A percentile compares a stretch with the other conserved stretches of the same genome.
phyloP scores from a whole-genome alignment of 2,113 vertebrate species.

The Gallinago media region DNA sequence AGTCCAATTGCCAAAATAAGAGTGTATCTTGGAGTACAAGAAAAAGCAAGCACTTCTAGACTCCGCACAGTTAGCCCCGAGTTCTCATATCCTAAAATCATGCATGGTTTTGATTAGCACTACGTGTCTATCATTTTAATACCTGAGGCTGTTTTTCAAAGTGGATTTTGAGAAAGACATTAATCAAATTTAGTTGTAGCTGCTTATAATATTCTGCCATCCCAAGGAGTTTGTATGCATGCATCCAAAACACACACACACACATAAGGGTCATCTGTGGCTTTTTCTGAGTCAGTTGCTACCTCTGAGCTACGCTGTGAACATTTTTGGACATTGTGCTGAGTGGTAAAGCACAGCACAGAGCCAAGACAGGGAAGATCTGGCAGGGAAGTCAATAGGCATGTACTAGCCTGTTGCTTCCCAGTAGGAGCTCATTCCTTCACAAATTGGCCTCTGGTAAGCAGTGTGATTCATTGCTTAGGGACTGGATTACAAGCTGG shows the following conservation, averaged over 20 bases:
- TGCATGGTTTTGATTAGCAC: neutral
- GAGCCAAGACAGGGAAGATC: constrained; percentile 18
- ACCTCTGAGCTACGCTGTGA: neutral
- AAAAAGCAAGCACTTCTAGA: neutral
- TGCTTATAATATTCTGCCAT: neutral
- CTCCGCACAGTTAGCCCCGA: neutral
- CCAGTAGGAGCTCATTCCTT: constrained; percentile 54
- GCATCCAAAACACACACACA: neutral
- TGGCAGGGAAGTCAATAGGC: constrained; percentile 48
- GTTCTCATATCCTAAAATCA: neutral
- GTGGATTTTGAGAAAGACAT: constrained; percentile 6
- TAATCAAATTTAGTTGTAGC: constrained; percentile 7
- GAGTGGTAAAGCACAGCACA: neutral
- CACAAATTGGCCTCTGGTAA: constrained; percentile 62
- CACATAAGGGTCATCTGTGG: neutral
- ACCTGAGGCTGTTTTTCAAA: neutral
- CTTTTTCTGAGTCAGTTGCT: neutral
- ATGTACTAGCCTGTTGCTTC: constrained; percentile 60
- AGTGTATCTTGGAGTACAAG: neutral
- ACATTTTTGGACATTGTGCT: neutral
- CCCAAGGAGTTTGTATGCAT: neutral
- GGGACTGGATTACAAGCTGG: constrained; percentile 43
- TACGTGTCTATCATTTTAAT: neutral
- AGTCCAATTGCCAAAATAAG: neutral
- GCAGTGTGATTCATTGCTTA: constrained; percentile 50